Conservation (phyloP, 2,797 vertebrate species). For the Tapera naevia region DNA sequence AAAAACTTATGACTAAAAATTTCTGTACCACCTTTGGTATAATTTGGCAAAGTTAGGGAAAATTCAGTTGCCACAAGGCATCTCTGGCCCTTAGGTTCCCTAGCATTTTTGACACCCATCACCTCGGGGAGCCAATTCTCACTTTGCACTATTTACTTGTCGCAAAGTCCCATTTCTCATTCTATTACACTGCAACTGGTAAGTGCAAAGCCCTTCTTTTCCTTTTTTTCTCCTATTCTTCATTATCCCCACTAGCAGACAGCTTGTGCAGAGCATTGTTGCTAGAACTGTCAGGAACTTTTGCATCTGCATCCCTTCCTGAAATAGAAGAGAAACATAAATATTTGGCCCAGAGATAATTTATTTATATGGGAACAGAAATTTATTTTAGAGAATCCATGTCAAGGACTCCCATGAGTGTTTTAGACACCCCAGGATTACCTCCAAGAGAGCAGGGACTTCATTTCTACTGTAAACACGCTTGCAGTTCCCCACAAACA, state of each 20-base stretch:
- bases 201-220: not conserved
- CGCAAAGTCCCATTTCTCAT: not conserved
- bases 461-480: slow-evolving; percentile 1
- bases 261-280: not conserved
- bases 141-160: slow-evolving; percentile 23
- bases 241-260: not conserved
- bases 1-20: slow-evolving; percentile 43
- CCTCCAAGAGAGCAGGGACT: slow-evolving; percentile 45
- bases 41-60: not conserved
- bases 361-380: slow-evolving; percentile 35
- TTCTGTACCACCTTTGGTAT: not conserved
- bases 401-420: slow-evolving; percentile 10
- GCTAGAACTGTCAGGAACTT: slow-evolving; percentile 3
- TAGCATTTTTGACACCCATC: slow-evolving; percentile 20
- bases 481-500: slow-evolving; percentile 47
- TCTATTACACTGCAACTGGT: not conserved
- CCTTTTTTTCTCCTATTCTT: not conserved
- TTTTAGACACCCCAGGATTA: slow-evolving; percentile 43
- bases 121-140: not conserved
- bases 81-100: slow-evolving; percentile 49
- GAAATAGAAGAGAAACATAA: slow-evolving; percentile 23
- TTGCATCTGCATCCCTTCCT: not conserved
- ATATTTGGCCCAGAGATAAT: slow-evolving; percentile 11
- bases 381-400: slow-evolving; percentile 28
- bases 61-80: slow-evolving; percentile 37